A percentile compares a stretch with the other conserved stretches of the same genome.
These are phyloP conservation scores for Ceuthmochares aereus DNA, from an alignment of 2,113 vertebrate species.

Conservation along the genomic window DNA sequence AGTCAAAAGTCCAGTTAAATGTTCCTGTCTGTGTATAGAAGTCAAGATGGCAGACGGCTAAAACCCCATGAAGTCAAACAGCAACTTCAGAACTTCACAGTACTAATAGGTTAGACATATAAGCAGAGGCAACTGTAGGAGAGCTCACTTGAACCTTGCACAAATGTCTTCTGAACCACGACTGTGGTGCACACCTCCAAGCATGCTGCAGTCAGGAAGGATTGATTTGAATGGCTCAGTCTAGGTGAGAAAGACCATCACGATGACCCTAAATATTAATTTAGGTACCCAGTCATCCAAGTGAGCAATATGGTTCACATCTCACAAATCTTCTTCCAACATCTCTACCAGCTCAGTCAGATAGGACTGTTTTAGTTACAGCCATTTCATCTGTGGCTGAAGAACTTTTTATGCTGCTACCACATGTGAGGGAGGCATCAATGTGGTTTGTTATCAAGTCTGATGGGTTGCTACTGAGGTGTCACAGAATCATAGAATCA, in stretches of 20 bases:
- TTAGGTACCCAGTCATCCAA: not conserved
- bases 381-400: not conserved
- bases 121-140: not conserved
- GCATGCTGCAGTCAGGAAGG: not conserved
- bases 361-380: not conserved
- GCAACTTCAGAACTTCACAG: not conserved
- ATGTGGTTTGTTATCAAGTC: not conserved
- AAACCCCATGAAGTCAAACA: not conserved
- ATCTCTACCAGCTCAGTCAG: not conserved
- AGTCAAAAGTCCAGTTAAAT: not conserved
- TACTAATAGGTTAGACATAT: not conserved
- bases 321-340: not conserved
- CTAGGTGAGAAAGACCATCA: not conserved
- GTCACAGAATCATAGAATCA: too few relatives aligned
- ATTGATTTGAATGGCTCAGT: not conserved
- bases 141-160: not conserved
- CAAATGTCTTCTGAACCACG: not conserved
- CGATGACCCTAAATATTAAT: not conserved
- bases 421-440: not conserved
- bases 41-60: not conserved
- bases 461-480: not conserved
- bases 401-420: not conserved
- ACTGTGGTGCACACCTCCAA: not conserved
- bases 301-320: not conserved
- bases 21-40: not conserved